Evolutionary conservation across 2,888 invertebrate species (phyloP).

Genomic region (Chymomyza procnemis): DNA sequence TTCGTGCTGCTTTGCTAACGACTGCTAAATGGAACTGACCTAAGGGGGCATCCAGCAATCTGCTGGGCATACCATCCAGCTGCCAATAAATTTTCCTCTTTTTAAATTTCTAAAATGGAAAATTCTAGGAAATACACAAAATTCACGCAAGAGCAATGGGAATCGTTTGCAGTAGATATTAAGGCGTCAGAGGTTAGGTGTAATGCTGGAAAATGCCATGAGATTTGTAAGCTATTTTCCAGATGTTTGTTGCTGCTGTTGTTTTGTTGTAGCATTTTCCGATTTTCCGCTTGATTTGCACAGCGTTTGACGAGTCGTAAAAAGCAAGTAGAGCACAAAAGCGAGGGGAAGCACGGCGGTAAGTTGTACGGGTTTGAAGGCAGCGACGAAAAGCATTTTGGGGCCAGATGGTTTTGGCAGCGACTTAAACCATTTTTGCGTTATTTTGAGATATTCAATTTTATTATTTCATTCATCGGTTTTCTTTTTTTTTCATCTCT

Average conservation of each 20-base stretch:
- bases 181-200: background rate
- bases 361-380: background rate
- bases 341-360: background rate
- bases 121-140: background rate
- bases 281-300: conserved; percentile 66
- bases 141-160: background rate
- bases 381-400: background rate
- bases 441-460: background rate
- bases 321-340: background rate
- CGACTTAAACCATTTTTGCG: background rate
- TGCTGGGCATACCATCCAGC: too few relatives aligned
- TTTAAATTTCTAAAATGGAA: background rate
- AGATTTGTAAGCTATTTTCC: conserved; percentile 1
- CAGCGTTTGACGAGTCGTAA: conserved; percentile 27
- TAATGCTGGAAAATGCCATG: background rate
- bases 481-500: conserved; percentile 27
- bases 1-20: too few relatives aligned
- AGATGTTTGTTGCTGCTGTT: conserved; percentile 13
- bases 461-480: conserved; percentile 4
- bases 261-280: conserved; percentile 42
- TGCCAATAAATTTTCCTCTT: background rate
- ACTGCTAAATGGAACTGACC: background rate
- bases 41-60: too few relatives aligned
- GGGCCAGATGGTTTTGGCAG: background rate
- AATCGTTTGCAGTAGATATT: background rate